Conservation (phyloP, 2,888 invertebrate genomes). For the Lochmaea crataegi region DNA sequence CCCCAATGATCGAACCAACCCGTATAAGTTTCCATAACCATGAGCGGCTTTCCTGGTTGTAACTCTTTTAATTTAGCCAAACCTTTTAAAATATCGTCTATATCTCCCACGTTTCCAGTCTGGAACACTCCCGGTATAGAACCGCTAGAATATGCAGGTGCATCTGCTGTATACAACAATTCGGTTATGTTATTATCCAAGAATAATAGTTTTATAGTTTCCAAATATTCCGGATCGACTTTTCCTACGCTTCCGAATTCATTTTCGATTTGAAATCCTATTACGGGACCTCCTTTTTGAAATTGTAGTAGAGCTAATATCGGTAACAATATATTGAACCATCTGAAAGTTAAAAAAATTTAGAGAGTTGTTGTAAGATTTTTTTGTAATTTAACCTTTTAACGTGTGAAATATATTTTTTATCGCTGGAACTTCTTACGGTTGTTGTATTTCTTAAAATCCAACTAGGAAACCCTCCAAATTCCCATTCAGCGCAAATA, state of each 20-base stretch:
- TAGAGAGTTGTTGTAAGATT: constrained; percentile 33
- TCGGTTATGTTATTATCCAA: constrained; percentile 60
- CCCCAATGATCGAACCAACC: constrained; percentile 72
- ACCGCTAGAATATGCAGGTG: constrained; percentile 41
- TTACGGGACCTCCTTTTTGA: constrained; percentile 85
- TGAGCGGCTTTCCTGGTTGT: constrained; percentile 2
- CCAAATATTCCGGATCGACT: constrained; percentile 64
- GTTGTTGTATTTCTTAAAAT: constrained; percentile 62
- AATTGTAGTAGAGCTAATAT: constrained; percentile 68
- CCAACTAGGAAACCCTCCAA: constrained; percentile 62
- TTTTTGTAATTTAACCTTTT: constrained; percentile 35
- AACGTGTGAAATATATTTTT: constrained; percentile 55
- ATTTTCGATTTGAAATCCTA: constrained; percentile 91
- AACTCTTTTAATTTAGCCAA: neutral
- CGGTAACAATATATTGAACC: constrained; percentile 56
- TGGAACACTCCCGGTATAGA: constrained; percentile 6
- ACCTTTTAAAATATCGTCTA: neutral
- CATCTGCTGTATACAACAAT: constrained; percentile 68
- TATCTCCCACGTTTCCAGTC: constrained; percentile 2
- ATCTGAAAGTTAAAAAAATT: constrained; percentile 63
- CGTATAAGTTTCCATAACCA: constrained; percentile 17
- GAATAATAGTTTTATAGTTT: constrained; percentile 60
- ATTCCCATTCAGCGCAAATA: constrained; percentile 88
- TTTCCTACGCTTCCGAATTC: constrained; percentile 82
- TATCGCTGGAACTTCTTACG: constrained; percentile 59